Evolutionary conservation across 2,888 invertebrate species (phyloP).

Genomic region (Candidula unifasciata): DNA sequence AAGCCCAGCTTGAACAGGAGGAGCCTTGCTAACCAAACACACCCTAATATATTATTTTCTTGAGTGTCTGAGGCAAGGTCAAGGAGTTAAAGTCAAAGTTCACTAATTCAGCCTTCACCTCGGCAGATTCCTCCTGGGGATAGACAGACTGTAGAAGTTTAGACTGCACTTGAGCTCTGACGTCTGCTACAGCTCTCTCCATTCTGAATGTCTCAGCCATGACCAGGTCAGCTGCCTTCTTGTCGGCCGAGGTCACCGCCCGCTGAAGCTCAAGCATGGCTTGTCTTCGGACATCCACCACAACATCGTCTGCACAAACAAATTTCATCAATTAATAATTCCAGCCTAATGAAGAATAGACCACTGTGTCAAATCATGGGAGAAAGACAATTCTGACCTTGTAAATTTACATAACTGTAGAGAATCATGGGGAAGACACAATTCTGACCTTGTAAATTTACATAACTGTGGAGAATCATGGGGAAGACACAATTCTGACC

Average conservation of each 20-base stretch:
- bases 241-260: conserved; percentile 89
- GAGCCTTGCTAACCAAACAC: too few relatives aligned
- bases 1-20: too few relatives aligned
- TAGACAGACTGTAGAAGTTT: conserved; percentile 76
- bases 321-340: not conserved
- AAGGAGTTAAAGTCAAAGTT: not conserved
- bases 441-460: too few relatives aligned
- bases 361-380: too few relatives aligned
- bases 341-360: too few relatives aligned
- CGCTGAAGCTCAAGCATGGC: conserved; percentile 93
- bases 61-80: not conserved
- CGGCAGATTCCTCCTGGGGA: conserved; percentile 78
- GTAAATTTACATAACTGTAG: too few relatives aligned
- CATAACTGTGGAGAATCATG: too few relatives aligned
- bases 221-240: conserved; percentile 88
- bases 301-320: conserved; percentile 81
- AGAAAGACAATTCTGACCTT: too few relatives aligned
- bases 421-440: too few relatives aligned
- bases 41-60: not conserved
- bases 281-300: conserved; percentile 90
- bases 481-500: too few relatives aligned
- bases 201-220: conserved; percentile 86
- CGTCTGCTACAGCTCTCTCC: conserved; percentile 83
- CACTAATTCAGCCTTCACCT: conserved; percentile 65
- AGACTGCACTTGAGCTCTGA: conserved; percentile 79